Evolutionary conservation across 1,140 invertebrate genomes (phyloP), one percentile per base, ranked within the genome.

Genomic region (Drosophila kepulauana): DNA sequence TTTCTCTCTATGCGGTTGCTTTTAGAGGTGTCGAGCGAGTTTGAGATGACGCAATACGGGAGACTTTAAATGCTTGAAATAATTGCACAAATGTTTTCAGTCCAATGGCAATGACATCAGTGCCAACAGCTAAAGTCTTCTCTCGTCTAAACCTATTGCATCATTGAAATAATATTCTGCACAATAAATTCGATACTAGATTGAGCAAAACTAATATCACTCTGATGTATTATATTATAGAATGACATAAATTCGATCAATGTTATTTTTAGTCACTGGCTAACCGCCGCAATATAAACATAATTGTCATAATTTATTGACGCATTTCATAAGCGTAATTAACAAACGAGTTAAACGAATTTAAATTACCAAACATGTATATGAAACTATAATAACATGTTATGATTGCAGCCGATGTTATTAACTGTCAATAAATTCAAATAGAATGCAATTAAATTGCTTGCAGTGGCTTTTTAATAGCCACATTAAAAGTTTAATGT

Each of bases 51-150:
- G 38, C 57, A 81, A 88, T 86, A 67, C 64, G 84, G 72, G 72
- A 82, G 46, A 58, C 49, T 49, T 61, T 67, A 15, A 54, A 58
- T 69, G 64, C 45, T 43, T 66, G 46, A 74, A 74, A 66, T 66
- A 62, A 67, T 73, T 57, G 57, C 70, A 59, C 49, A 78, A 46
- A 78, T 80, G 69, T 64, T 48, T 57, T 30, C 13, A 11, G 49
- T 5, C 45, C 28, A 38, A 6, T 25, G 6, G 2, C 8, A 69
- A 66, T 84, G 81, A 84, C 75, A 82, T 85, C 81, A 84, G 57
- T 64, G 13, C 20, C 10, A 8, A 8, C 38, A 38, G 30, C 8
- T 3, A 5, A 62, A n/a, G 1, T 41, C 5, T 48, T 52, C 3
- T 52, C 3, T 5, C 1, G 5, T 48, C 45, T 33, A 5, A 48